Percentiles rank a stretch among this genome's conserved stretches.
These are phyloP conservation scores for Drosophila mayri DNA, from an alignment of 1,140 invertebrate genomes.

Conservation along the genomic window DNA sequence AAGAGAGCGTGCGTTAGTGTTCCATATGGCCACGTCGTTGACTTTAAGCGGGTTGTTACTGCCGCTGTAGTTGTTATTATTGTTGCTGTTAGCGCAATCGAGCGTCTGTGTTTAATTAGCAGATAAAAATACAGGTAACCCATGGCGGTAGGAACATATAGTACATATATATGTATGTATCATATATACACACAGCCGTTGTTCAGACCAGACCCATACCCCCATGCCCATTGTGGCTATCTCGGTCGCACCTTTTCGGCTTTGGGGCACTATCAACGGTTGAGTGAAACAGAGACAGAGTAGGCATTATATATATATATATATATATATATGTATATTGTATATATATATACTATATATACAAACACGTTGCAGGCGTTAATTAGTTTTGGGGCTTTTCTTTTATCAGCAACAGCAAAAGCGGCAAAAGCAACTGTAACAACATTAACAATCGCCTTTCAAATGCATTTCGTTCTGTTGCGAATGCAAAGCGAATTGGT, in stretches of 20 bases:
- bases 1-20: constrained; percentile 19
- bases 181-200: not conserved
- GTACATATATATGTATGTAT: not conserved
- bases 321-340: constrained; percentile 10
- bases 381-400: constrained; percentile 83
- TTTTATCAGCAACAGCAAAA: constrained; percentile 67
- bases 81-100: constrained; percentile 57
- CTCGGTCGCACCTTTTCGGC: constrained; percentile 42
- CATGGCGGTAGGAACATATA: constrained; percentile 55
- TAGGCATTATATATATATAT: not conserved
- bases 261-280: constrained; percentile 30
- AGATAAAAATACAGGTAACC: constrained; percentile 78
- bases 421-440: constrained; percentile 26
- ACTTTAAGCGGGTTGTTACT: constrained; percentile 68
- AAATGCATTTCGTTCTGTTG: constrained; percentile 78
- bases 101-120: constrained; percentile 83
- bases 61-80: constrained; percentile 5
- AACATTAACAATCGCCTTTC: constrained; percentile 40
- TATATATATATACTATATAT: constrained; percentile 12
- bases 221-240: constrained; percentile 11
- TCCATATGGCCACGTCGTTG: constrained; percentile 76
- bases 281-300: constrained; percentile 3
- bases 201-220: constrained; percentile 8
- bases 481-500: constrained; percentile 72
- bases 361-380: constrained; percentile 76